Conservation (phyloP, 2,888 invertebrate genomes). For the Busseola fusca region DNA sequence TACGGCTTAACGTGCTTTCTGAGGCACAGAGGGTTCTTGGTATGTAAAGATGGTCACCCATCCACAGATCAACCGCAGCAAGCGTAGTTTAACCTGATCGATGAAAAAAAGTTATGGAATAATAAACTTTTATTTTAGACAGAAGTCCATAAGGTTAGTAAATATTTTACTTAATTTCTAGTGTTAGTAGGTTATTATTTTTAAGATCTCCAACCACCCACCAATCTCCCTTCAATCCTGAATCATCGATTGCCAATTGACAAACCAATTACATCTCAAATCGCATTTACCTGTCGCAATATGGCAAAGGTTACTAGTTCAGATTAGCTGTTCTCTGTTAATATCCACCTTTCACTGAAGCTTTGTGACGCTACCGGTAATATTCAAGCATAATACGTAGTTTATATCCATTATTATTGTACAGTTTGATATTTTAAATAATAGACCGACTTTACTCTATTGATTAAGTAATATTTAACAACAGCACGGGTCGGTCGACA, state of each 20-base stretch:
- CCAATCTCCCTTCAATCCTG: background rate
- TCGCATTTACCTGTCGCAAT: constrained; percentile 23
- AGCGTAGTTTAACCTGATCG: no score
- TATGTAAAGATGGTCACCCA: no score
- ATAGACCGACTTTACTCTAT: background rate
- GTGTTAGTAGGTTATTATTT: no score
- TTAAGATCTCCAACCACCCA: background rate
- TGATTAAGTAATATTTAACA: background rate
- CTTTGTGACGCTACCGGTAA: constrained; percentile 17
- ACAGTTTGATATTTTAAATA: constrained; percentile 26
- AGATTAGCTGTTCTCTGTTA: constrained; percentile 27
- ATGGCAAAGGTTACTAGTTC: constrained; percentile 46
- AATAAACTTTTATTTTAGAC: no score
- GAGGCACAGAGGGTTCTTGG: no score
- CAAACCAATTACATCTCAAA: constrained; percentile 17
- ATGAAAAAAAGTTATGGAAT: no score
- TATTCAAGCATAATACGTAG: constrained; percentile 18
- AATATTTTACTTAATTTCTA: no score
- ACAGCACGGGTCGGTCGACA: no score
- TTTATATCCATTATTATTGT: background rate
- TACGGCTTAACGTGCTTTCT: no score
- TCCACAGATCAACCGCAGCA: no score
- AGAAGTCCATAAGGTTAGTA: no score
- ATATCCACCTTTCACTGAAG: constrained; percentile 45
- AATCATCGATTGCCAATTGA: constrained; percentile 2